Evolutionary conservation across 2,888 invertebrate species (phyloP), one percentile per base, ranked within the genome.

Genomic region (Leucania comma): DNA sequence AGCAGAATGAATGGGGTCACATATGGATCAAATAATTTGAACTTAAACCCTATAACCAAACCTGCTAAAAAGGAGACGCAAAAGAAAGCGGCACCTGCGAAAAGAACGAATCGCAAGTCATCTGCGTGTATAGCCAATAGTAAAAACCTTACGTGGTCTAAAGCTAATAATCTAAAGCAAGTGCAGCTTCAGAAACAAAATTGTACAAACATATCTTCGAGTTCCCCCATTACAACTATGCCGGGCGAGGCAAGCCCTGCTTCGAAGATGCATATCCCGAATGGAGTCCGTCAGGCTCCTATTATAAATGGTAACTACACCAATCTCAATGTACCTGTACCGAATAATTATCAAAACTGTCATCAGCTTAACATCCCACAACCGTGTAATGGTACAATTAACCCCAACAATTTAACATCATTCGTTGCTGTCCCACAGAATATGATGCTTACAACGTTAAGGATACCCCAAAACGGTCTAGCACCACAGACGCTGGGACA

Each of bases 361-460:
- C 95, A 95, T 81, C 94, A 92, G 87, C 88, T 95, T 54, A 95
- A 94, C 86, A 91, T 95, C 74, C 90, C 93, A 42, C 95, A 94
- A 78, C 89, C 90, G 14, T 94, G 94, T 78, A 95, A 93, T 79
- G 94, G 94, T 51, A 87, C 93, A 5, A 93, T 94, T 10, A 90
- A 92, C 50, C 88, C 94, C n/a, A 93, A 91, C 73, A 94, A 93
- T 85, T 87, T 96, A 81, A 87, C 94, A 58, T 94, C 95, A n/a
- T 95, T 96, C 78, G 93, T 96, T 50, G 93, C 96, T 29, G 93
- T 96, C 67, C 96, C 96, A 63, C 96, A 96, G 75, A 96, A 96
- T 78, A 95, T 97, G 35, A 94, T 97, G 93, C 93, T 97, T 20
- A 96, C 97, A 75, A 93, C 97, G 48, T 93, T 97, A 86, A 95